A percentile compares a stretch with the other conserved stretches of the same genome.
Evolutionary conservation across 2,113 vertebrate species (phyloP).

Genomic region (Cebidichthys violaceus): DNA sequence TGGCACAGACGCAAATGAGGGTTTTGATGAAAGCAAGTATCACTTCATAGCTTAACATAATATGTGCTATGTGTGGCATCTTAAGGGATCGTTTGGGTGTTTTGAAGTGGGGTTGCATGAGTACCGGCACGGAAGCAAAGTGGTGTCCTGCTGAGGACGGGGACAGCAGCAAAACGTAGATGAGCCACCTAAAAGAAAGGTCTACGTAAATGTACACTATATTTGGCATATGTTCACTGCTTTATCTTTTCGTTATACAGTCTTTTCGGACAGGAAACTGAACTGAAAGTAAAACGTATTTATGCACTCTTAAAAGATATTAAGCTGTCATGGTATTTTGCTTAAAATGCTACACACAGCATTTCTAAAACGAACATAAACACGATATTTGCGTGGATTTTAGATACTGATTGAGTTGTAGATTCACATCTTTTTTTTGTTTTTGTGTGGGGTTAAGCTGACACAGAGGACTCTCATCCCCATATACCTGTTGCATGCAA

Average conservation of each 20-base stretch:
- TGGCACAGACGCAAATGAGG: slow-evolving; percentile 70
- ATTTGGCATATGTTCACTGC: background rate
- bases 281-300: background rate
- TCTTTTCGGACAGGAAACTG: background rate
- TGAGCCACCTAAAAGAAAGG: background rate
- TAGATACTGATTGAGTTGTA: slow-evolving; percentile 22
- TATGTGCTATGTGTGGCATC: slow-evolving; percentile 48
- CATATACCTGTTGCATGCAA: slow-evolving; percentile 78
- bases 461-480: slow-evolving; percentile 72
- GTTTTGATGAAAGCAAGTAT: slow-evolving; percentile 85
- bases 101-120: background rate
- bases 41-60: slow-evolving; percentile 26
- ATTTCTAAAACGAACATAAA: slow-evolving; percentile 45
- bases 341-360: slow-evolving; percentile 35
- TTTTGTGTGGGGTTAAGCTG: slow-evolving; percentile 71
- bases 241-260: background rate
- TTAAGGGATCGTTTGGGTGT: background rate
- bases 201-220: background rate
- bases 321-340: background rate
- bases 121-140: background rate
- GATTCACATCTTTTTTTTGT: slow-evolving; percentile 20
- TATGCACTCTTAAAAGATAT: background rate
- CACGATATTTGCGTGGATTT: slow-evolving; percentile 23
- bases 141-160: background rate
- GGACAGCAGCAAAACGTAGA: background rate